Conservation (phyloP, 2,113 vertebrate species). For the Centropus unirufus region DNA sequence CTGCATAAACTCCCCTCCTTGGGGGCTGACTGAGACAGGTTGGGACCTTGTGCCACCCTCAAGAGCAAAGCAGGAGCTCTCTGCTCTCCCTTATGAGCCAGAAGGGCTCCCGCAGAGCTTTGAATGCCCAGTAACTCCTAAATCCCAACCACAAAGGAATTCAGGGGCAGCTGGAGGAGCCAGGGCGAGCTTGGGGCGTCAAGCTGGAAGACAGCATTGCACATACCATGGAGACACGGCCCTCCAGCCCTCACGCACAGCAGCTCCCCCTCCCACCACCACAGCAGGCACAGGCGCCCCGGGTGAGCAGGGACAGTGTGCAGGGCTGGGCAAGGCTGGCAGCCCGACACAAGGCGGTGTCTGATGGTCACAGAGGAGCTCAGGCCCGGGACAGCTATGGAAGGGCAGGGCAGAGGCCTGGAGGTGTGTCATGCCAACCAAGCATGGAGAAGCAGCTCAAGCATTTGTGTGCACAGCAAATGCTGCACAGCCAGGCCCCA, state of each 20-base stretch:
- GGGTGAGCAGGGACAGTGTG: background rate
- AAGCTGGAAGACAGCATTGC: background rate
- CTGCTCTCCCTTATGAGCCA: background rate
- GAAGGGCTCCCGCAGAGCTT: background rate
- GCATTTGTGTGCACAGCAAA: background rate
- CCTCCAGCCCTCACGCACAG: background rate
- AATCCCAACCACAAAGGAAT: too few relatives aligned
- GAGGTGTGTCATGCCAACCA: background rate
- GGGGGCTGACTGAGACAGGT: background rate
- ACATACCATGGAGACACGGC: background rate
- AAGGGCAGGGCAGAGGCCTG: background rate
- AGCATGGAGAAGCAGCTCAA: background rate
- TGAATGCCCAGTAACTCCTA: background rate
- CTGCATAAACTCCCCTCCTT: background rate
- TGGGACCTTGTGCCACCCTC: background rate
- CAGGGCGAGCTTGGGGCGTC: background rate
- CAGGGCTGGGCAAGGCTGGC: background rate
- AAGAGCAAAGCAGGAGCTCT: background rate
- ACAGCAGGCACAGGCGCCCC: rapidly evolving
- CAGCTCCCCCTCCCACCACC: background rate
- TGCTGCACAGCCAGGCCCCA: background rate
- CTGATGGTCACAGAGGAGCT: background rate
- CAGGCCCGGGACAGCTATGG: background rate
- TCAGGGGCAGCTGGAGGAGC: background rate
- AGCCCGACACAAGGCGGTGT: rapidly evolving